These are phyloP conservation scores for Drosophila neonasuta DNA, from an alignment of 2,888 invertebrate species.

Conservation along the genomic window DNA sequence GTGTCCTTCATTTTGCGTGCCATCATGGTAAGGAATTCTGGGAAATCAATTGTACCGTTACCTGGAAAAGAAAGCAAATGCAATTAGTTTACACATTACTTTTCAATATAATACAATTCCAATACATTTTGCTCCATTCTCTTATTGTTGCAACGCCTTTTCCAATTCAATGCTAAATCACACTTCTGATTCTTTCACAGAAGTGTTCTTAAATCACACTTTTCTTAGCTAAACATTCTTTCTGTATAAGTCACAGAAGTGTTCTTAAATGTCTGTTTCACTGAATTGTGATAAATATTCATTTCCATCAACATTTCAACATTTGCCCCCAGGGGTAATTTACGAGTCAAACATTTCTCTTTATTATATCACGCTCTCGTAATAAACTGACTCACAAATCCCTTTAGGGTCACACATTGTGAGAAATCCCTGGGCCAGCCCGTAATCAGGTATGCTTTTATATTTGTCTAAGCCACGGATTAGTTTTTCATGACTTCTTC, in stretches of 20 bases:
- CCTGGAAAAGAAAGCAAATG: conserved; percentile 84
- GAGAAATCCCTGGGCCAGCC: conserved; percentile 42
- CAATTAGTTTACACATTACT: not conserved
- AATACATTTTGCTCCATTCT: not conserved
- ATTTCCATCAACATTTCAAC: conserved; percentile 16
- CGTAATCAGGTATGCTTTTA: conserved; percentile 66
- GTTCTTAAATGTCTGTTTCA: conserved; percentile 4
- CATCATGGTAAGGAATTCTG: conserved; percentile 99
- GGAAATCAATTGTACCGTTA: conserved; percentile 99
- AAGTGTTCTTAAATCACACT: too few species aligned
- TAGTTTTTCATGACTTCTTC: conserved; percentile 16
- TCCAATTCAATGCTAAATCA: not conserved
- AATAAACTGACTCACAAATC: conserved; percentile 49
- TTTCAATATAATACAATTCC: not conserved
- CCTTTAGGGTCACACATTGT: conserved; percentile 20
- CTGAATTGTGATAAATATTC: conserved; percentile 10
- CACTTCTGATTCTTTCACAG: too few species aligned
- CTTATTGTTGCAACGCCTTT: not conserved
- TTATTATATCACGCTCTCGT: conserved; percentile 47
- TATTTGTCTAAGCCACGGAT: conserved; percentile 58
- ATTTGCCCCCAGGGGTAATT: conserved; percentile 25
- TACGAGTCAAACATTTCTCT: conserved; percentile 52
- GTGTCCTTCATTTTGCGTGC: conserved; percentile 99
- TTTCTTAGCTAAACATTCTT: too few species aligned
- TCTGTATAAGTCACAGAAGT: too few species aligned